Evolutionary conservation across 2,113 vertebrate species (phyloP).

Genomic region (Trogon melanurus): DNA sequence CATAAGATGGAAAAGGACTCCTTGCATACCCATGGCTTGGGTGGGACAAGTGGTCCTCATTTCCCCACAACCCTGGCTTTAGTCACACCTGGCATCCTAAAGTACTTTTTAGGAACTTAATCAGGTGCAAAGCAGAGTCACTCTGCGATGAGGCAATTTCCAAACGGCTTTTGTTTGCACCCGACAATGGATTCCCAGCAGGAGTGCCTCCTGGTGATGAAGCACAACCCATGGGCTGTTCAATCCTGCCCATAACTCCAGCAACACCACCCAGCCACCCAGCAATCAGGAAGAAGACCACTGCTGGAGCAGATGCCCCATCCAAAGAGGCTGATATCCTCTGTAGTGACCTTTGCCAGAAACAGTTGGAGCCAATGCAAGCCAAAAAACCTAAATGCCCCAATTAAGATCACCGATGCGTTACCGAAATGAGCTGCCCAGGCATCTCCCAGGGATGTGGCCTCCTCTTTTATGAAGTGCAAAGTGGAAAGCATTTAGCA

Average conservation of each 20-base stretch:
- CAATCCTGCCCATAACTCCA: neutral
- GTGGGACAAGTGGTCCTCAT: neutral
- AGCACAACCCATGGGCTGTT: neutral
- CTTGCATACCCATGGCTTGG: neutral
- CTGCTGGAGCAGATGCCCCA: neutral
- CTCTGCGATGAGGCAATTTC: neutral
- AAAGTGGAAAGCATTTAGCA: slow-evolving; percentile 49
- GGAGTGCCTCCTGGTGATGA: neutral
- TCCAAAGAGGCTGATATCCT: neutral
- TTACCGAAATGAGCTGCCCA: neutral
- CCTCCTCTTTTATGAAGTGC: neutral
- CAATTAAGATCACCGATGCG: neutral
- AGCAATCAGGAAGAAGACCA: neutral
- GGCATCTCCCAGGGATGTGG: neutral
- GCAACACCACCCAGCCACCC: neutral
- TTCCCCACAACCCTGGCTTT: neutral
- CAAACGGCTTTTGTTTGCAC: neutral
- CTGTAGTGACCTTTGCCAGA: neutral
- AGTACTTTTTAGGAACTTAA: neutral
- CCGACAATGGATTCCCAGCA: no score
- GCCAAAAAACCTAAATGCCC: neutral
- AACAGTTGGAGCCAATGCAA: neutral
- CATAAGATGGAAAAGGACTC: neutral
- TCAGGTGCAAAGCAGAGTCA: neutral
- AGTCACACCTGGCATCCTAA: neutral